Base-by-base conservation (phyloP, 2,113 vertebrate species). In the Amblyornis subalaris region DNA sequence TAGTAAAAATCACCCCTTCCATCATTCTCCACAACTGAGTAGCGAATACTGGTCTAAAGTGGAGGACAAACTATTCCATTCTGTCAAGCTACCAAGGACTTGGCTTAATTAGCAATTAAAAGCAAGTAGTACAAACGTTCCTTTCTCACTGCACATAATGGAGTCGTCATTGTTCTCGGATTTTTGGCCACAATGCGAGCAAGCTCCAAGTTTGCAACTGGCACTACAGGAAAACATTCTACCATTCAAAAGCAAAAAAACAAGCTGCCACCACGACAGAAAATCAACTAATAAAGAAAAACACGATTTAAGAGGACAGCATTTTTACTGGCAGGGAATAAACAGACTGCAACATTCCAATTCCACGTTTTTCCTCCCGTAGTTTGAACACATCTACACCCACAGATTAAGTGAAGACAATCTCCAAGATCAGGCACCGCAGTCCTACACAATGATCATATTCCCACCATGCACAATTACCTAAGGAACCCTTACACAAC, bases 41-140 rank as follows among this genome's bases (percentile, higher is more conserved):
- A 76, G 58, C 62, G 73, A 93, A 88, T 29, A 50, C n/a, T 54
- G 28, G 24, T 72, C 38, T 64, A 17, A 78, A 95, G 61, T 51
- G 25, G 48, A 94, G 18, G 24, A 24, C 53, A 69, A 90, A 85
- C 74, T 80, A 88, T 25, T 73, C 53, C 29, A 53, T 93, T 94
- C 75, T 83, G 95, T 71, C 67, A 44, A 85, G 66, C 48, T 83
- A 85, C 55, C 3, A 48, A 77, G 60, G 54, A 91, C 35, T 94
- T 73, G 25, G 72, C 80, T 94, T 91, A 94, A 94, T 88, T 83
- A 94, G 90, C 82, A 96, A 96, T 85, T 95, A 96, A 88, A 96
- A 95, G 74, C 73, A 79, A 94, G 92, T 7, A 82, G 58, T 80
- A 96, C 94, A 96, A 96, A 90, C 71, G 86, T 73, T 88, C 60